Evolutionary conservation across 2,113 vertebrate species (phyloP), one percentile per base, ranked within the genome.

Genomic region (Chiloscyllium plagiosum): DNA sequence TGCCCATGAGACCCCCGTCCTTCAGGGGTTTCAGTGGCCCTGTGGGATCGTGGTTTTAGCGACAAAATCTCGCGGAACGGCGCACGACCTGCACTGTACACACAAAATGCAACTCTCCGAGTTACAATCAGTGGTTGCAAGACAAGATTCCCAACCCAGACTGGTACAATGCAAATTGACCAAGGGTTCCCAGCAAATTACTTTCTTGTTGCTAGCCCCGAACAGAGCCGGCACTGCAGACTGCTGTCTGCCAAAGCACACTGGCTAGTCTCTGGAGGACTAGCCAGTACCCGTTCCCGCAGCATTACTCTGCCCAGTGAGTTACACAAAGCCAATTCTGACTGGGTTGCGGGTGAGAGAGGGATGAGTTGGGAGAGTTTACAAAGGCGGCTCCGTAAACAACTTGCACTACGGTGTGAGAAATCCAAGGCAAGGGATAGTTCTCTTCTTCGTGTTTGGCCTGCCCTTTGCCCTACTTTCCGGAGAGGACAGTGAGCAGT

Each of bases 141-240:
- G 89, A 17, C 15, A 92, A 13, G 93, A 50, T 69, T 83, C 37
- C n/a, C 78, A 17, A 19, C n/a, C n/a, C 5, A 70, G 68, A 15
- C 24, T 95, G 93, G 12, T 95, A 68, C 50, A 15, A 42, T 72
- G 93, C 93, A 72, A 95, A 50, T 95, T 95, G 47, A 47, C 72
- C 69, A 68, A 72, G 68, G 47, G 68, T 52, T 47, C 72, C 68
- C 94, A 95, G 68, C 68, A 50, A 95, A 13, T 69, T 52, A 42
- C 52, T 61, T 61, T 61, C 17, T 68, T 52, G 93, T 47, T 72
- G 47, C 15, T 69, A 95, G 72, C 26, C 42, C 47, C 68, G 72
- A 42, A 72, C 69, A 15, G 20, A 95, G 69, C 33, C n/a, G 47
- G 94, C 24, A 33, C 72, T n/a, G n/a, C 20, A 66, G 89, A 37